Percentiles rank a stretch among this genome's conserved stretches.
Conservation (phyloP, 1,140 invertebrate species). For the Telenomus remus region DNA sequence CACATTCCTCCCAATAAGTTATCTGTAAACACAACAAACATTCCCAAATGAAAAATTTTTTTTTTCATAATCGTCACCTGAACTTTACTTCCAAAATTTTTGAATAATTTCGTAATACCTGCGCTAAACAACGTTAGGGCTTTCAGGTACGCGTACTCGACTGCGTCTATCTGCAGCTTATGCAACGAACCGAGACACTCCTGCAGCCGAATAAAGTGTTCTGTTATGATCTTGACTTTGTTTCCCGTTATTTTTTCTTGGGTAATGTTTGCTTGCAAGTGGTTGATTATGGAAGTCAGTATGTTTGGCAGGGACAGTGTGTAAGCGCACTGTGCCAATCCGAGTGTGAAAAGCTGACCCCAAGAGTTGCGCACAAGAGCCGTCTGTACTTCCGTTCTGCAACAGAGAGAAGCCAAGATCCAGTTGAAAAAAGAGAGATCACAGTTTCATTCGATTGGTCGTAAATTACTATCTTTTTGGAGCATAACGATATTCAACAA, state of each 20-base stretch:
- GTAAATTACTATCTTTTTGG: not conserved
- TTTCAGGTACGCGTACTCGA: constrained; percentile 94
- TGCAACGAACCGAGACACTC: constrained; percentile 87
- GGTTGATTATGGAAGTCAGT: constrained; percentile 86
- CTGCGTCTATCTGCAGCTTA: constrained; percentile 84
- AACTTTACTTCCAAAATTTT: too few relatives aligned
- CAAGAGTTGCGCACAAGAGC: constrained; percentile 89
- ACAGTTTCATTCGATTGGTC: not conserved
- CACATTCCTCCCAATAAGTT: constrained; percentile 70
- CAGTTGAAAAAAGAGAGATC: not conserved
- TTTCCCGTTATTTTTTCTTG: constrained; percentile 84
- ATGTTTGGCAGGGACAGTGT: constrained; percentile 88
- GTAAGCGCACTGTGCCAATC: constrained; percentile 91
- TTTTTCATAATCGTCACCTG: too few relatives aligned
- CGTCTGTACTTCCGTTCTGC: constrained; percentile 89
- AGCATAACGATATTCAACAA: too few relatives aligned
- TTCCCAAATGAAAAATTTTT: too few relatives aligned
- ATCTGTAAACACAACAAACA: constrained; percentile 60
- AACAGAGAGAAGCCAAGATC: constrained; percentile 15
- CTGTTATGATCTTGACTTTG: constrained; percentile 86
- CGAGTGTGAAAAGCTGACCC: constrained; percentile 94
- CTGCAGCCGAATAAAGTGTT: constrained; percentile 88
- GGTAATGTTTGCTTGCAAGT: constrained; percentile 80
- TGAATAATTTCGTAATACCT: constrained; percentile 65
- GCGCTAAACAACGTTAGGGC: constrained; percentile 87